Evolutionary conservation across 2,797 vertebrate genomes (phyloP).

Genomic region (Ibycter americanus): DNA sequence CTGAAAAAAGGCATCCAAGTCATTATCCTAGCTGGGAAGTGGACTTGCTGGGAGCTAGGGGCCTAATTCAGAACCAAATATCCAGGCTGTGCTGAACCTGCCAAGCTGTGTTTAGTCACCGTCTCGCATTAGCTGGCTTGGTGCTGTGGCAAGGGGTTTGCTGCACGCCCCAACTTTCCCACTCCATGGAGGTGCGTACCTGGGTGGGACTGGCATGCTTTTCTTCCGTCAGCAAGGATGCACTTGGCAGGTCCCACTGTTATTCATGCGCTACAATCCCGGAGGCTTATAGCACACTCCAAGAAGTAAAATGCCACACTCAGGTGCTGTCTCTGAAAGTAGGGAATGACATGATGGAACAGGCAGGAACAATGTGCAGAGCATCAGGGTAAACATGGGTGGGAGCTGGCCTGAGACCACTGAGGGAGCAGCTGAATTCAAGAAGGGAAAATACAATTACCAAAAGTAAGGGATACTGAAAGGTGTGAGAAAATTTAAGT

Average conservation of each 20-base stretch:
- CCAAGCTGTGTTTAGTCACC: background rate
- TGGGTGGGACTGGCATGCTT: background rate
- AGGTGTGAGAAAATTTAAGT: background rate
- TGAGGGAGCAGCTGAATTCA: background rate
- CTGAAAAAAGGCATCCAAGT: constrained; percentile 9
- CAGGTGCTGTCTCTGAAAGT: rapidly evolving
- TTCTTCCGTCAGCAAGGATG: background rate
- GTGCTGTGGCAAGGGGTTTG: background rate
- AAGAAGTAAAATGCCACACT: background rate
- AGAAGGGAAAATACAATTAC: background rate
- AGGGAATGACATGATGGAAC: background rate
- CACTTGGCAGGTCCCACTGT: background rate
- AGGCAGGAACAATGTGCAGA: background rate
- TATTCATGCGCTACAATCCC: rapidly evolving
- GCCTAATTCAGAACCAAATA: background rate
- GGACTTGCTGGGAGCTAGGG: background rate
- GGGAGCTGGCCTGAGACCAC: background rate
- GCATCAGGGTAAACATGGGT: background rate
- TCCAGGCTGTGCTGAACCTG: background rate
- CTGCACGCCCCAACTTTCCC: background rate
- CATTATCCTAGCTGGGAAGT: constrained; percentile 4
- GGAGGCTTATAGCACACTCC: background rate
- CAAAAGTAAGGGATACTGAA: background rate
- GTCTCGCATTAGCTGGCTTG: background rate
- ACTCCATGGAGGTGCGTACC: rapidly evolving